Conservation (phyloP, 2,888 invertebrate species). For the Automeris io region DNA sequence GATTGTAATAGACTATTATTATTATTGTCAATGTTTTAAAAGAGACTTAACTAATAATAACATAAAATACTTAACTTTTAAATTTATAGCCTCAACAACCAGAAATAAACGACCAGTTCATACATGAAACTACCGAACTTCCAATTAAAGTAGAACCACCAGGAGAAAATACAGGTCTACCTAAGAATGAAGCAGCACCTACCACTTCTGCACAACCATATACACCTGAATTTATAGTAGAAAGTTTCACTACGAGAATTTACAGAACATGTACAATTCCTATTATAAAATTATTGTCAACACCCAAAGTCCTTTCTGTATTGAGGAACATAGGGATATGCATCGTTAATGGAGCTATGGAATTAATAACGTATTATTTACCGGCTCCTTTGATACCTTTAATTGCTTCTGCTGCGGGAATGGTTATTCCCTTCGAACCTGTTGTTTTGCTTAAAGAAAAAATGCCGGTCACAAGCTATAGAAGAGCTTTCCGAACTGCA, state of each 20-base stretch:
- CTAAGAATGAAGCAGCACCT: constrained; percentile 1
- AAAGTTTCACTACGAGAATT: constrained; percentile 20
- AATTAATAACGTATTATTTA: constrained; percentile 49
- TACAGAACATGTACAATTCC: constrained; percentile 32
- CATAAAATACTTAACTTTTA: background rate
- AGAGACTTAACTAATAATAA: too few species aligned
- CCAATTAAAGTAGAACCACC: constrained; percentile 5
- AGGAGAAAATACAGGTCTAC: constrained; percentile 4
- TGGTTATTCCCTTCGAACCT: constrained; percentile 64
- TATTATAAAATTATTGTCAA: constrained; percentile 27
- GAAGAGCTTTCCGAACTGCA: constrained; percentile 55
- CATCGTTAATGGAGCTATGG: constrained; percentile 61
- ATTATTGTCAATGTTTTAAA: too few species aligned
- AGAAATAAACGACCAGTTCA: constrained; percentile 45
- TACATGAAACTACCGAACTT: constrained; percentile 21
- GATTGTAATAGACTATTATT: too few species aligned
- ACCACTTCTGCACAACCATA: background rate
- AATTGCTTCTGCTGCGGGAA: constrained; percentile 57
- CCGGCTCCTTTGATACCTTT: constrained; percentile 61
- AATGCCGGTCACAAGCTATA: constrained; percentile 62
- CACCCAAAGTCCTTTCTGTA: constrained; percentile 46
- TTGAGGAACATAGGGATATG: constrained; percentile 57
- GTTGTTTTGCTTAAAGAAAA: constrained; percentile 49
- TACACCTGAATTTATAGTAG: background rate
- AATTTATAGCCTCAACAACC: constrained; percentile 39